These are phyloP conservation scores for Eristalis pertinax DNA, from an alignment of 2,888 invertebrate species.

Conservation along the genomic window DNA sequence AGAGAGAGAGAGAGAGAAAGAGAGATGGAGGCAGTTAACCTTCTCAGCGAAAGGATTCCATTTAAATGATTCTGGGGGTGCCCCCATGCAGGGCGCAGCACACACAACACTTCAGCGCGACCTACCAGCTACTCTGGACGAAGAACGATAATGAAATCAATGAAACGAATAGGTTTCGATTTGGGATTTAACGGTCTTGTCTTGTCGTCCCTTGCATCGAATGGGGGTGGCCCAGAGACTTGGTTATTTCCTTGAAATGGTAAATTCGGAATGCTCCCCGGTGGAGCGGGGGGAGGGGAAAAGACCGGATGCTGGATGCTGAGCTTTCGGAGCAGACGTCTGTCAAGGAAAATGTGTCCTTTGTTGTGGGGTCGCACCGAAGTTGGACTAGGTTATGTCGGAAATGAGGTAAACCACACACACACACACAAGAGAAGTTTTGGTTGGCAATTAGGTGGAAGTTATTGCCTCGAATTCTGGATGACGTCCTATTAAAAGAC, in stretches of 20 bases:
- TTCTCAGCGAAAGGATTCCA: slow-evolving; percentile 44
- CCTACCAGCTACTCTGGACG: background rate
- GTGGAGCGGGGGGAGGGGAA: no score
- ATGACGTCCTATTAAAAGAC: slow-evolving; percentile 14
- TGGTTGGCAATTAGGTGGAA: slow-evolving; percentile 29
- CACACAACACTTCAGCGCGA: background rate
- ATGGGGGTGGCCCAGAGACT: background rate
- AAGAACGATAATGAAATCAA: slow-evolving; percentile 39
- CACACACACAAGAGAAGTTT: background rate
- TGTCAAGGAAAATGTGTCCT: slow-evolving; percentile 4
- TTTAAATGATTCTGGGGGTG: slow-evolving; percentile 44
- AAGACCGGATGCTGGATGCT: no score
- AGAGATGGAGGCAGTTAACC: background rate
- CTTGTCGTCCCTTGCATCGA: slow-evolving; percentile 5
- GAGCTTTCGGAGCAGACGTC: slow-evolving; percentile 23
- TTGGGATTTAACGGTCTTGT: slow-evolving; percentile 42
- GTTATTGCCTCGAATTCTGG: slow-evolving; percentile 16
- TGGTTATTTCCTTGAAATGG: slow-evolving; percentile 14
- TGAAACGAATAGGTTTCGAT: slow-evolving; percentile 45
- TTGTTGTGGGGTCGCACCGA: background rate
- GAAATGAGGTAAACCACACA: background rate
- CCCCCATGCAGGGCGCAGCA: slow-evolving; percentile 20
- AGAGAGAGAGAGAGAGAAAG: no score
- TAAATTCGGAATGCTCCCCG: background rate
- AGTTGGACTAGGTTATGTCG: slow-evolving; percentile 28